Evolutionary conservation across 2,113 vertebrate species (phyloP).

Genomic region (Podocnemis expansa): DNA sequence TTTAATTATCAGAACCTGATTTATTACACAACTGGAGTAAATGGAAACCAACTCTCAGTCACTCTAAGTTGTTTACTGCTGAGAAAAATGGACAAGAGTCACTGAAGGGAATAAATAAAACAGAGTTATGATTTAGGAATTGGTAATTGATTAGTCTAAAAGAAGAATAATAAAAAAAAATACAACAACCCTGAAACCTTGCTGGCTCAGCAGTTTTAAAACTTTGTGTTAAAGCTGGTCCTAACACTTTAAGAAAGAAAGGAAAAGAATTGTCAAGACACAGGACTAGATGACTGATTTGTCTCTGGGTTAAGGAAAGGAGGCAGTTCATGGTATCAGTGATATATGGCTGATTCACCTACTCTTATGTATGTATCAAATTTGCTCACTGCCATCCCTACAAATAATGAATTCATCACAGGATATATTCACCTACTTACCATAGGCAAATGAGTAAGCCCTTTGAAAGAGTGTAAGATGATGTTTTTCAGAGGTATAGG

Average conservation of each 20-base stretch:
- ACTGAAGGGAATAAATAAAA: background rate
- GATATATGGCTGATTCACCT: background rate
- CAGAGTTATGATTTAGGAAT: background rate
- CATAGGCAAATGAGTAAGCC: slow-evolving; percentile 5
- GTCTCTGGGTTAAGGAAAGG: slow-evolving; percentile 3
- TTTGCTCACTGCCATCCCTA: background rate
- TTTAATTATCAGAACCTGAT: background rate
- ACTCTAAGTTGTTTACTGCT: background rate
- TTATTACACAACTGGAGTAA: background rate
- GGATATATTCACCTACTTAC: background rate
- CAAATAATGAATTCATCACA: background rate
- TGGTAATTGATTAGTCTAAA: background rate
- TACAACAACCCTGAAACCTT: background rate
- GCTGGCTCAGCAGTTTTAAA: slow-evolving; percentile 25
- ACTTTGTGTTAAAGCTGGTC: slow-evolving; percentile 39
- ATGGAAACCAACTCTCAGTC: background rate
- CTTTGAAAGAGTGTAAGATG: background rate
- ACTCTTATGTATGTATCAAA: slow-evolving; percentile 5
- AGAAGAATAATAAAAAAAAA: too few species aligned
- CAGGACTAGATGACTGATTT: background rate
- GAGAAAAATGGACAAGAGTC: background rate
- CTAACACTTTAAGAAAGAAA: slow-evolving; percentile 45
- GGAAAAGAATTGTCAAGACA: slow-evolving; percentile 64
- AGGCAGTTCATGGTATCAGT: background rate
- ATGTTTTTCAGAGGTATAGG: background rate